Evolutionary conservation across 2,113 vertebrate genomes (phyloP).

Genomic region (Lonchura striata): DNA sequence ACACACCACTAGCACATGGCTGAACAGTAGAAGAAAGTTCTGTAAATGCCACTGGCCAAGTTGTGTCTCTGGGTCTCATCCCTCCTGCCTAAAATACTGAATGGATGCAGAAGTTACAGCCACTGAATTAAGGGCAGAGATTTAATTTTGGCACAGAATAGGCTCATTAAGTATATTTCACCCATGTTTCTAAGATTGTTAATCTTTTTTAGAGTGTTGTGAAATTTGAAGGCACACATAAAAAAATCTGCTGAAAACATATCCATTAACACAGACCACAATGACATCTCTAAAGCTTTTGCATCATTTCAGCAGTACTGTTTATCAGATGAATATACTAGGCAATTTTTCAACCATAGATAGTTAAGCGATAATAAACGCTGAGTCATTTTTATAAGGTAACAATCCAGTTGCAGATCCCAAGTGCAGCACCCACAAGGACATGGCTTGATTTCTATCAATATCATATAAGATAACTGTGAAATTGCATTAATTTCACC

Average conservation of each 20-base stretch:
- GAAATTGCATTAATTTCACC: conserved; percentile 57
- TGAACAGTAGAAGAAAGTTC: neutral
- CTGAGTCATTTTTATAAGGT: conserved; percentile 51
- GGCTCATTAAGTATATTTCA: conserved; percentile 43
- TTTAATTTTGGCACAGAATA: conserved; percentile 38
- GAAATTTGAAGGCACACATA: conserved; percentile 2
- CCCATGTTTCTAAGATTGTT: conserved; percentile 38
- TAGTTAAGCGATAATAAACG: conserved; percentile 49
- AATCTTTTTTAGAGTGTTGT: conserved; percentile 46
- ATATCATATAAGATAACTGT: conserved; percentile 1
- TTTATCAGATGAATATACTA: conserved; percentile 44
- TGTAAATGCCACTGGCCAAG: neutral
- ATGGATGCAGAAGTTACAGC: neutral
- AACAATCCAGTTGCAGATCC: conserved; percentile 48
- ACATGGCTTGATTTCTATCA: conserved; percentile 28
- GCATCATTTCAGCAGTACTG: conserved; percentile 20
- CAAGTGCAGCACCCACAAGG: conserved; percentile 4
- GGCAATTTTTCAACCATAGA: conserved; percentile 39
- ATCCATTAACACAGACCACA: neutral
- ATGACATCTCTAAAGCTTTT: conserved; percentile 24
- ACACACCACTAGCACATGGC: neutral
- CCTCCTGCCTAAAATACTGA: neutral
- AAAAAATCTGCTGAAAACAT: conserved; percentile 1
- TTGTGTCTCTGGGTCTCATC: fast-evolving
- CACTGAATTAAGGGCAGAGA: neutral